Conservation (phyloP, 2,797 vertebrate genomes). For the Coluber constrictor region DNA sequence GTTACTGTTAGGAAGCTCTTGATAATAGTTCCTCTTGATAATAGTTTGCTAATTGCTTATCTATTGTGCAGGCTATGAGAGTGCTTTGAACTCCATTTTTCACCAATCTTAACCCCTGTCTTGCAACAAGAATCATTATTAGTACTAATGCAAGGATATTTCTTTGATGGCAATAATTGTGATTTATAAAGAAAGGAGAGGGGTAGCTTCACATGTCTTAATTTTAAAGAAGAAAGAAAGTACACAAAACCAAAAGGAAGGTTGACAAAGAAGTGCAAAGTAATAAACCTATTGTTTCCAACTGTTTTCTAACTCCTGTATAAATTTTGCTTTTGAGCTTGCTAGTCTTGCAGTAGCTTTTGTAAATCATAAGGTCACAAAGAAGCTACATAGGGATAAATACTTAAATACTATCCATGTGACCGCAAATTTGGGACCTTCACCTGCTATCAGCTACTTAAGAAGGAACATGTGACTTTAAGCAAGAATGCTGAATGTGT, state of each 20-base stretch:
- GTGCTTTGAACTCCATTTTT: neutral
- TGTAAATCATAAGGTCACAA: neutral
- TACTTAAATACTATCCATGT: neutral
- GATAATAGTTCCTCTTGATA: neutral
- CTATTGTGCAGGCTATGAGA: neutral
- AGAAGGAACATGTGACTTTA: neutral
- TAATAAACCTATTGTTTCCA: neutral
- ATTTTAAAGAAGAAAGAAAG: neutral
- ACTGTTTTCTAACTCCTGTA: neutral
- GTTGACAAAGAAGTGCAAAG: neutral
- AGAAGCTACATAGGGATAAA: neutral
- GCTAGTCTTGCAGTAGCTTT: neutral
- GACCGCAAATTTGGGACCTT: neutral
- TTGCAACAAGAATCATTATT: neutral
- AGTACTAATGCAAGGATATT: neutral
- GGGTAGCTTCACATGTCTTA: neutral
- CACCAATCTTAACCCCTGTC: neutral
- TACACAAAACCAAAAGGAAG: neutral
- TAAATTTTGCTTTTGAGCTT: neutral
- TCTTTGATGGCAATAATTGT: neutral
- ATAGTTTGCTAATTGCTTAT: neutral
- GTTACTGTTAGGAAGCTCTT: neutral
- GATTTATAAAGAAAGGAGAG: neutral
- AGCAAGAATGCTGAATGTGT: neutral
- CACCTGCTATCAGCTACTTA: neutral